Evolutionary conservation across 92 coral and sea anemone genomes (phyloP).

Genomic region (Anthopleura xanthogrammica): DNA sequence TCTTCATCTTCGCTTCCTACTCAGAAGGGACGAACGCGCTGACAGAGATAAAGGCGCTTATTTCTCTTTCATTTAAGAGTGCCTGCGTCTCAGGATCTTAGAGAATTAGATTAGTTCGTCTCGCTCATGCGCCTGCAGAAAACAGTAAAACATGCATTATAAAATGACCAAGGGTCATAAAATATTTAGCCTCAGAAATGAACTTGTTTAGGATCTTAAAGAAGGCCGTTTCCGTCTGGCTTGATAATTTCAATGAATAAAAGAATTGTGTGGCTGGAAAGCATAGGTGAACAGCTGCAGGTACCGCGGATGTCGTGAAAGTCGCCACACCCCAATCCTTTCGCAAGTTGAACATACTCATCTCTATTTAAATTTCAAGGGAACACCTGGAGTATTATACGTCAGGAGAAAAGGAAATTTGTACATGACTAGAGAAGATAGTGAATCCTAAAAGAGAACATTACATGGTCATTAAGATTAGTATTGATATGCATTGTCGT

Average conservation of each 20-base stretch:
- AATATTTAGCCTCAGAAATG: not conserved
- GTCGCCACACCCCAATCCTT: not conserved
- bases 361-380: not conserved
- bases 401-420: not conserved
- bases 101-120: too few relatives aligned
- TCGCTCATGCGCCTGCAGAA: too few relatives aligned
- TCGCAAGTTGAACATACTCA: not conserved
- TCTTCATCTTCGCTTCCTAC: too few relatives aligned
- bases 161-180: too few relatives aligned
- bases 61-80: too few relatives aligned
- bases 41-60: too few relatives aligned
- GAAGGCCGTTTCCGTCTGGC: not conserved
- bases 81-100: too few relatives aligned
- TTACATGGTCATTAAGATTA: too few relatives aligned
- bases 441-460: not conserved
- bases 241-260: not conserved
- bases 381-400: not conserved
- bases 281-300: constrained; percentile 9
- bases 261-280: not conserved
- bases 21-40: too few relatives aligned
- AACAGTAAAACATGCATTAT: too few relatives aligned
- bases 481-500: too few relatives aligned
- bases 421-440: not conserved
- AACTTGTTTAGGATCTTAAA: not conserved
- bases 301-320: not conserved